Base-by-base conservation (phyloP, 2,888 invertebrate genomes). In the Camptogramma bilineatum region DNA sequence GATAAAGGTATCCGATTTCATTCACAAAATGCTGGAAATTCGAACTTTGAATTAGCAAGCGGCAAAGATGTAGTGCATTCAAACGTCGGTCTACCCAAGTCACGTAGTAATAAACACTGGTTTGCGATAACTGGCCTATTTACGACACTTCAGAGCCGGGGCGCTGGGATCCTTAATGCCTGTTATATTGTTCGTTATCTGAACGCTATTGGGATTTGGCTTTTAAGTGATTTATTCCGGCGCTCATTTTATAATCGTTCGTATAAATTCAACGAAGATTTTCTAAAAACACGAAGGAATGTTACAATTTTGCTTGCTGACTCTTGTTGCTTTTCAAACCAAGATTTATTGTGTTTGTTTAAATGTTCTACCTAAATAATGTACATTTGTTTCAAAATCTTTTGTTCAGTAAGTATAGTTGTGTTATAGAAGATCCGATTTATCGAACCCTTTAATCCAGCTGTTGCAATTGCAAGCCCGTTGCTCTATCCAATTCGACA, bases 61-160 rank as follows among this genome's bases (percentile, higher is more conserved):
- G 28, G 44, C 17, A 39, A 28, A 16, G 9, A 31, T 4, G 42
- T 13, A 21, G 59, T 59, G 52, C 55, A 55, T 56, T 51, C 21
- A 21, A 18, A 53, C 42, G 52, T 34, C 51, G 50, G 51, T 55
- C 48, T 52, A 68, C 66, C 64, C 64, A 57, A 68, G 66, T 68
- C 68, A 73, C 68, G 70, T 72, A 57, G 67, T 63, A 67, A 75
- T 79, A 76, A 76, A 77, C 73, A 70, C 70, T 68, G 68, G 75
- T 80, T 80, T 76, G 75, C 66, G 73, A 74, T 78, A 74, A 72
- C 72, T 66, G 64, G 50, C 47, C 60, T 68, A 68, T 71, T 71
- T 68, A 71, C 64, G 66, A 50, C 55, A 21, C 61, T 63, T 64
- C 58, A 64, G 68, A 69, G 71, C 60, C 60, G 62, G 42, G 55